Percentiles rank a stretch among this genome's conserved stretches.
phyloP scores from a whole-genome alignment of 2,888 invertebrate genomes.

The Limnephilus marmoratus region DNA sequence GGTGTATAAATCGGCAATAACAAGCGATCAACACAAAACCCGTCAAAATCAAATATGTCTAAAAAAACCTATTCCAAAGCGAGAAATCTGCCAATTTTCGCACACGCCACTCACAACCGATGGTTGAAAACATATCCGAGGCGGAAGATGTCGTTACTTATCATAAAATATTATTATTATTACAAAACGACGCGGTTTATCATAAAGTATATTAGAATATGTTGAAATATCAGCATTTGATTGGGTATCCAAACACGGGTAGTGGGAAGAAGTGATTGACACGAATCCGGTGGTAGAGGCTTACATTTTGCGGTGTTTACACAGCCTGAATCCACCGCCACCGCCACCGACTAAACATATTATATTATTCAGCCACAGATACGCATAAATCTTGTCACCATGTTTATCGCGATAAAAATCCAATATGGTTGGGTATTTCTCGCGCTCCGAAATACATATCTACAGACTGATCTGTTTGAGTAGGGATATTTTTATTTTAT shows the following conservation, averaged over 20 bases:
- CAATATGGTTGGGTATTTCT: not conserved
- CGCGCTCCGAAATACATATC: not conserved
- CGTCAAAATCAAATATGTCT: not conserved
- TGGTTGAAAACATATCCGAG: not conserved
- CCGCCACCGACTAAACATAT: not conserved
- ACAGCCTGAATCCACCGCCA: not conserved
- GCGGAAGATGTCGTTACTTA: not conserved
- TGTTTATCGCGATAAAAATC: conserved; percentile 16
- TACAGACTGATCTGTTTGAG: not conserved
- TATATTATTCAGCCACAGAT: conserved; percentile 7
- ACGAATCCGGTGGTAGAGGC: not conserved
- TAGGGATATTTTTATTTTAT: not conserved
- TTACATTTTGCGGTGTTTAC: conserved; percentile 10
- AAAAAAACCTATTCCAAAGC: not conserved
- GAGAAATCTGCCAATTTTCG: not conserved
- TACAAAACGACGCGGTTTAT: not conserved
- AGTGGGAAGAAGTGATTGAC: not conserved
- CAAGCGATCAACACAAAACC: not conserved
- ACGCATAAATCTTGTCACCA: conserved; percentile 34
- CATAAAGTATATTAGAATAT: not conserved
- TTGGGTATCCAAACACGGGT: not conserved
- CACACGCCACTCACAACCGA: not conserved
- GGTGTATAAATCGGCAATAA: not conserved
- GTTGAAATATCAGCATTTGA: conserved; percentile 12
- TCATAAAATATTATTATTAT: not conserved